Conservation (phyloP, 2,113 vertebrate genomes). For the Antigone vipio region DNA sequence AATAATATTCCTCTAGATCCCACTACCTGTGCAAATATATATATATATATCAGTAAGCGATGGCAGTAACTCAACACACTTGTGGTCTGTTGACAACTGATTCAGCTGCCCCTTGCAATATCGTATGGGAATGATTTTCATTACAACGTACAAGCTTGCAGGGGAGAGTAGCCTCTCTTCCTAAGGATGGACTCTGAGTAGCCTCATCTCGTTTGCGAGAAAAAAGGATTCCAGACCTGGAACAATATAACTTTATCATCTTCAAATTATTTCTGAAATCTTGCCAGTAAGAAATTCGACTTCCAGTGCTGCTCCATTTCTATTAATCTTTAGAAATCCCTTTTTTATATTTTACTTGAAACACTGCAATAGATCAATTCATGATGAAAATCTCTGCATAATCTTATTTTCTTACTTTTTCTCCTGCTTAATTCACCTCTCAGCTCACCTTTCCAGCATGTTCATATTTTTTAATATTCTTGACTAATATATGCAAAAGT, state of each 20-base stretch:
- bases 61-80: not conserved
- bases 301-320: not conserved
- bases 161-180: not conserved
- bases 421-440: not conserved
- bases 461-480: not conserved
- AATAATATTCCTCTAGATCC: not conserved
- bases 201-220: not conserved
- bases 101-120: not conserved
- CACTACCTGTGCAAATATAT: not conserved
- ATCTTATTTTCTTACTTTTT: not conserved
- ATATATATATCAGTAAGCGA: not conserved
- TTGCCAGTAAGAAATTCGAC: not conserved
- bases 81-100: not conserved
- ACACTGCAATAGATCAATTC: not conserved
- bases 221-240: not conserved
- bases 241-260: not conserved
- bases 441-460: not conserved
- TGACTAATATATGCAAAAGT: not conserved
- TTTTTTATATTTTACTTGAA: not conserved
- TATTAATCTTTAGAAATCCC: not conserved
- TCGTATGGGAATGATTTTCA: not conserved
- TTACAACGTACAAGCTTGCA: fast-evolving
- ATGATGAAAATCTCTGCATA: not conserved
- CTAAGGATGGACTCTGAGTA: not conserved
- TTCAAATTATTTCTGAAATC: not conserved